Conservation (phyloP, 2,797 vertebrate genomes). For the Acanthopagrus latus region DNA sequence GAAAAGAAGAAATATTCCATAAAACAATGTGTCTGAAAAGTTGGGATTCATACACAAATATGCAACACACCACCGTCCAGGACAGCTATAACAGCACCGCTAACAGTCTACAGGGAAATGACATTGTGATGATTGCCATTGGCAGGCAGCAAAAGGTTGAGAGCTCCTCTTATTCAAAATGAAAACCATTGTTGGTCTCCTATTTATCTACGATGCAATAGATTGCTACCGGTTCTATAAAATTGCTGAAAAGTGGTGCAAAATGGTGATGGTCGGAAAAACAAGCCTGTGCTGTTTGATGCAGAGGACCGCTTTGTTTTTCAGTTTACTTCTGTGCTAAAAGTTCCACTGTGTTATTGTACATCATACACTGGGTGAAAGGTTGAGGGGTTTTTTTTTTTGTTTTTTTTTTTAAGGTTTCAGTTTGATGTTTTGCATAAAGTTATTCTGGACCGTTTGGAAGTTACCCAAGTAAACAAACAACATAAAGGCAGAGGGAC, state of each 20-base stretch:
- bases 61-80: not conserved
- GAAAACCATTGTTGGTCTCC: not conserved
- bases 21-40: no score
- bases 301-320: not conserved
- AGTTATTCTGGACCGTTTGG: conserved; percentile 17
- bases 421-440: not conserved
- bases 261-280: not conserved
- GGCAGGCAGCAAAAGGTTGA: no score
- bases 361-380: not conserved
- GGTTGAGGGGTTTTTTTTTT: no score
- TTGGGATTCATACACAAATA: no score
- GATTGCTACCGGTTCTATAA: not conserved
- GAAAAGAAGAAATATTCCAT: no score
- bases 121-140: not conserved
- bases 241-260: not conserved
- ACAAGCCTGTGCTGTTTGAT: not conserved
- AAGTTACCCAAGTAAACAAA: conserved; percentile 44
- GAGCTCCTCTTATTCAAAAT: not conserved
- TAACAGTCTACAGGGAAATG: no score
- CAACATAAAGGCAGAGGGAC: conserved; percentile 44
- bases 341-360: not conserved
- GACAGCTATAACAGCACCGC: not conserved
- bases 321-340: conserved; percentile 1
- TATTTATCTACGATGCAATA: not conserved
- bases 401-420: no score